Base-by-base conservation (phyloP, 2,797 vertebrate genomes). In the Manis pentadactyla region DNA sequence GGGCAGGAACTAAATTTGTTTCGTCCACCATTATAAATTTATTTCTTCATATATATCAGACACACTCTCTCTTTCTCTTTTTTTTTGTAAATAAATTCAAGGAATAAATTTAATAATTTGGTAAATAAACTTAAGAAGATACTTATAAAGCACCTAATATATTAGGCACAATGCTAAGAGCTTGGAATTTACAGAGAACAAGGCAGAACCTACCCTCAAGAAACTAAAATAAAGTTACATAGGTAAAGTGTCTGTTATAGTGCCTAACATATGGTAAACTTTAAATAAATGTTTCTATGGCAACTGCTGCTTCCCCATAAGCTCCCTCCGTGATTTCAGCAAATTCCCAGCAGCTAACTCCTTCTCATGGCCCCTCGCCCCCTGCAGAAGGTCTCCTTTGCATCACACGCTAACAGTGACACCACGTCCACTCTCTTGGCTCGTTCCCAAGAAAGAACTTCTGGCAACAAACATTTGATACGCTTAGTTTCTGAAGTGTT, bases 101-200 rank as follows among this genome's bases (percentile, higher is more conserved):
- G 34, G 83, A 92, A 95, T 11, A 46, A 46, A 46, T 46, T 46
- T 46, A 46, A 46, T 46, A 46, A 46, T 81, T 68, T 57, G 25
- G 14, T 69, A 78, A 63, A 49, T 79, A 85, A 78, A 53, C 64
- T 85, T 85, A 55, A 83, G 34, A 92, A 92, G 92, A 79, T 61
- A 63, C 29, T 89, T 57, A 93, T n/a, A 90, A 87, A 68, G 59
- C 11, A 82, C 15, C 11, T 19, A 71, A 42, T 18, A 82, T 27
- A 51, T 59, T 6, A 57, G 14, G 7, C 34, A 77, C 34, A 53
- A 46, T 19, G 2, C 14, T 74, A 73, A 71, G 25, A 18, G 7
- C 23, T 81, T 86, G 14, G 27, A 77, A 75, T 34, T 90, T 66
- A 91, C n/a, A 69, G 17, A 84, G 55, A 95, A 42, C 10, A 68